A percentile compares a stretch with the other conserved stretches of the same genome.
These are phyloP conservation scores for Isurus oxyrinchus DNA, from an alignment of 2,113 vertebrate species.

Conservation along the genomic window DNA sequence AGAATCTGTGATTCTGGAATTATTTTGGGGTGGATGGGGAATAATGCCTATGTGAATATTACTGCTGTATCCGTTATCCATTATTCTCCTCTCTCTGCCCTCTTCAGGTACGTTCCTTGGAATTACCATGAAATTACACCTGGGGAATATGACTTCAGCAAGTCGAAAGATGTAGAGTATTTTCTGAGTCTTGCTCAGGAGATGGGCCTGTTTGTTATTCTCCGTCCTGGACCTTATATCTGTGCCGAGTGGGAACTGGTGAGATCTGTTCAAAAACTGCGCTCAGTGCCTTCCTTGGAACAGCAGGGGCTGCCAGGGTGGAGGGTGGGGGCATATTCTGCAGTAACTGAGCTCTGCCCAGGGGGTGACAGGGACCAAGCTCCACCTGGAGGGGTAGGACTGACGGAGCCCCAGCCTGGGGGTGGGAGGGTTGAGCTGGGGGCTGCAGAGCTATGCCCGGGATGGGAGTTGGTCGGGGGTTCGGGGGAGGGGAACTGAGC, in stretches of 20 bases:
- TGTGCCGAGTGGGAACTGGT: slow-evolving; percentile 99
- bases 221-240: slow-evolving; percentile 94
- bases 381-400: neutral
- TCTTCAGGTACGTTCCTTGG: slow-evolving; percentile 83
- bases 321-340: too few species aligned
- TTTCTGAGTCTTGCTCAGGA: slow-evolving; percentile 78
- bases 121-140: slow-evolving; percentile 80
- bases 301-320: neutral
- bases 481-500: too few species aligned
- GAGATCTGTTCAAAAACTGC: slow-evolving; percentile 41
- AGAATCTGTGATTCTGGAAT: neutral
- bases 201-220: slow-evolving; percentile 80
- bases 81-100: neutral
- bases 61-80: neutral
- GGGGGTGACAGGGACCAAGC: too few species aligned
- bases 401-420: too few species aligned
- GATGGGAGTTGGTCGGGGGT: too few species aligned
- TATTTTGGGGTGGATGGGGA: neutral
- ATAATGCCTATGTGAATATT: neutral
- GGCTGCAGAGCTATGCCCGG: neutral
- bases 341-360: neutral
- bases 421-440: too few species aligned
- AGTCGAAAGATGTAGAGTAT: slow-evolving; percentile 71
- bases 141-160: slow-evolving; percentile 73
- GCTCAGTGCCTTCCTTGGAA: neutral